Percentiles rank a stretch among this genome's conserved stretches.
Conservation (phyloP, 2,113 vertebrate genomes). For the Muscicapa adusta region DNA sequence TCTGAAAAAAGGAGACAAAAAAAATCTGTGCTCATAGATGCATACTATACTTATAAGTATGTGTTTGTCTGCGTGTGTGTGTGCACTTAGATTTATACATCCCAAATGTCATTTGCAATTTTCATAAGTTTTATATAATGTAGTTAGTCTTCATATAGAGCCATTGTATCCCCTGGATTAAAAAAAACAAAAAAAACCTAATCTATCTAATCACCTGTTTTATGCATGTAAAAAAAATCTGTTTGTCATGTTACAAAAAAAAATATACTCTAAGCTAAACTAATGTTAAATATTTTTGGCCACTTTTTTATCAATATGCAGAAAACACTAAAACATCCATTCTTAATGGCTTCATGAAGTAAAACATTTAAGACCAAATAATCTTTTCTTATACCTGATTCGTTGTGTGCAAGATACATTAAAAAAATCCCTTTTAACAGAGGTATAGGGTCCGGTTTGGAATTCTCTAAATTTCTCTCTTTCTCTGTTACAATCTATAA, state of each 20-base stretch:
- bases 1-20: neutral
- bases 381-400: neutral
- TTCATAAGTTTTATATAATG: neutral
- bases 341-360: neutral
- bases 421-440: neutral
- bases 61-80: accelerated
- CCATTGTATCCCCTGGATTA: neutral
- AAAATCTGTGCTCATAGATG: accelerated
- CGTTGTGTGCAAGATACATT: neutral
- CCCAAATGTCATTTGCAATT: neutral
- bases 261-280: neutral
- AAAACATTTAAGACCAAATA: neutral
- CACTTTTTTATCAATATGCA: neutral
- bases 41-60: accelerated
- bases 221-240: neutral
- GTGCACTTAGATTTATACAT: neutral
- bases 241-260: neutral
- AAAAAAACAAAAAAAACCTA: too few species aligned
- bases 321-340: neutral
- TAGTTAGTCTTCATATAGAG: neutral
- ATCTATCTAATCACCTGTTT: neutral
- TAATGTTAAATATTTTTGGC: neutral
- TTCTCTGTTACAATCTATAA: neutral
- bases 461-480: neutral
- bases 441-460: neutral